phyloP scores from a whole-genome alignment of 1,140 invertebrate species.

The Cephus cinctus region DNA sequence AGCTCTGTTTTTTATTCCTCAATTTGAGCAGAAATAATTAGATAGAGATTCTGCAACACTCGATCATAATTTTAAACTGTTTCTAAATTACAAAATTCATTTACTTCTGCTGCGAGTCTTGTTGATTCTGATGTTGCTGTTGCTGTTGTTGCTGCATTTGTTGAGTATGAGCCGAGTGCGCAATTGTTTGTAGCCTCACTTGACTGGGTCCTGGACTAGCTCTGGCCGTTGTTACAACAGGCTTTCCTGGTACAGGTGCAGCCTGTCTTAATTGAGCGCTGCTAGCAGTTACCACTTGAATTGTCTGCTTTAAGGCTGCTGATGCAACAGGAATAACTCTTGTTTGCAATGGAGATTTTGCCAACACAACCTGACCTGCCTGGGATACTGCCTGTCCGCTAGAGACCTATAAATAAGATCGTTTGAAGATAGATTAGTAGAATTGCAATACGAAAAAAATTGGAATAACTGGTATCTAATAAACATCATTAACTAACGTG shows the following conservation, averaged over 20 bases:
- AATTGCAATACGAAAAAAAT: conserved; percentile 10
- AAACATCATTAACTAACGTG: conserved; percentile 44
- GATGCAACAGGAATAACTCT: conserved; percentile 57
- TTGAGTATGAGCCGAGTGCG: conserved; percentile 41
- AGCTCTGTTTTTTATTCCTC: not conserved
- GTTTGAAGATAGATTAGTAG: no score
- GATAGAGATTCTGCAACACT: not conserved
- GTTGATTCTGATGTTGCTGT: conserved; percentile 4
- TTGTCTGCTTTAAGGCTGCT: conserved; percentile 56
- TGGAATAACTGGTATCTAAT: conserved; percentile 15
- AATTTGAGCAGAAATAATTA: not conserved
- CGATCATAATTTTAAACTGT: not conserved
- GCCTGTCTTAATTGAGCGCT: conserved; percentile 47
- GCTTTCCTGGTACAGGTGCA: conserved; percentile 45
- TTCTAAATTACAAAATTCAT: not conserved
- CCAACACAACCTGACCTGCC: conserved; percentile 46
- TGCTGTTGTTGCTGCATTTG: conserved; percentile 26
- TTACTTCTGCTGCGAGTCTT: not conserved
- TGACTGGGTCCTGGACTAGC: conserved; percentile 49
- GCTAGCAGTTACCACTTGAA: conserved; percentile 56
- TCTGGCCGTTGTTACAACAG: conserved; percentile 43
- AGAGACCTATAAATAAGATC: conserved; percentile 34
- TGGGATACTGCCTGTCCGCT: conserved; percentile 43
- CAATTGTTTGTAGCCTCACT: conserved; percentile 49
- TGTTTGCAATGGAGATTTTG: conserved; percentile 51